These are phyloP conservation scores for Periplaneta americana DNA, from an alignment of 1,140 invertebrate species.

Conservation along the genomic window DNA sequence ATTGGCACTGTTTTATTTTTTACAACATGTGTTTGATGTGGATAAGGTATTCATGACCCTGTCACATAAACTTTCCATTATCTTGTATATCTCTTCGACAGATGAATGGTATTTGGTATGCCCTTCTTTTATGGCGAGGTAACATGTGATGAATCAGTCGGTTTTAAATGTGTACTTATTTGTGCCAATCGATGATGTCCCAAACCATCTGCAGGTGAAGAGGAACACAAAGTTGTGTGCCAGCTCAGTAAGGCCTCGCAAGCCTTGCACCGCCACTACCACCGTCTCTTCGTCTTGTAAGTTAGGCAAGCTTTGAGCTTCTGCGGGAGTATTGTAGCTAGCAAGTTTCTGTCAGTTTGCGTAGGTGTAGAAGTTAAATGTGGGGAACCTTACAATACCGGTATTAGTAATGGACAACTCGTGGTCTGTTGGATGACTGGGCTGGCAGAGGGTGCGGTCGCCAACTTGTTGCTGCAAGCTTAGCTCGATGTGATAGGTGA, in stretches of 20 bases:
- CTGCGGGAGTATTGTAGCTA: constrained; percentile 4
- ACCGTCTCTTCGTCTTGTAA: not conserved
- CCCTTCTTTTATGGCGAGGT: not conserved
- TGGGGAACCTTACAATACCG: not conserved
- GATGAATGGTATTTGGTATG: not conserved
- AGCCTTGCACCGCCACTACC: not conserved
- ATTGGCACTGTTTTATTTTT: not conserved
- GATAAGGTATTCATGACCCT: not conserved
- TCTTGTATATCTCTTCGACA: not conserved
- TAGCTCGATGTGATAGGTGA: constrained; percentile 16
- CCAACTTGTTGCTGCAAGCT: constrained; percentile 13
- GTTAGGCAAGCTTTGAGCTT: constrained; percentile 10
- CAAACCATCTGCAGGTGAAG: not conserved
- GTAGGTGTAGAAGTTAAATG: constrained; percentile 6
- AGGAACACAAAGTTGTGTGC: not conserved
- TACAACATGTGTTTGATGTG: not conserved
- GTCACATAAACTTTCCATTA: not conserved
- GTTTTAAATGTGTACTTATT: constrained; percentile 18
- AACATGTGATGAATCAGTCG: not conserved
- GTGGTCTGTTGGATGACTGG: not conserved
- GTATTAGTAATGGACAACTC: not conserved
- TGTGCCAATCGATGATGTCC: constrained; percentile 11
- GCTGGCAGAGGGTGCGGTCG: not conserved
- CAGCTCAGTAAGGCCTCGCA: not conserved
- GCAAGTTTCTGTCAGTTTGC: constrained; percentile 4